Conservation (phyloP, 2,797 vertebrate genomes). For the Clangula hyemalis region DNA sequence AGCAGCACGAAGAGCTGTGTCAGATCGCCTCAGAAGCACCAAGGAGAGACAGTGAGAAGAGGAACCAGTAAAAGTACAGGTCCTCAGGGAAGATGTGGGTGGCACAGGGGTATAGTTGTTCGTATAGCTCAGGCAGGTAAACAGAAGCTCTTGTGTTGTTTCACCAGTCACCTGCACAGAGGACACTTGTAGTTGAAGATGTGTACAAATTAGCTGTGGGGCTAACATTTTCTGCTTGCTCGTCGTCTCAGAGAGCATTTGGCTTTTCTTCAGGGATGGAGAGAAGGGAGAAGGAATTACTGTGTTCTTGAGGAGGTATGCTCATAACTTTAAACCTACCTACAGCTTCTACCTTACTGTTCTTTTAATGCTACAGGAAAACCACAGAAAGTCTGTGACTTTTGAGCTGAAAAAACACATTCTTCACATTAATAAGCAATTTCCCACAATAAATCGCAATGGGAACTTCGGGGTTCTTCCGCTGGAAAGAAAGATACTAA, state of each 20-base stretch:
- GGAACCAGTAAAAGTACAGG: not conserved
- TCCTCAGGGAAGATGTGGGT: not conserved
- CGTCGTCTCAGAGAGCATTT: not conserved
- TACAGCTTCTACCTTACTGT: not conserved
- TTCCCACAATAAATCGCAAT: constrained; percentile 11
- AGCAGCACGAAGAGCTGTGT: not conserved
- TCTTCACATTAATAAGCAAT: not conserved
- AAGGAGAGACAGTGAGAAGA: not conserved
- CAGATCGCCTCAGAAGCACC: not conserved
- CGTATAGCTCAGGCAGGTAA: not conserved
- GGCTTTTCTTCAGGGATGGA: not conserved
- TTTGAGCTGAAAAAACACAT: constrained; percentile 7
- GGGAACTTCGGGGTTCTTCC: not conserved
- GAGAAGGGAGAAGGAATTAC: not conserved
- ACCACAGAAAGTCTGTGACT: not conserved
- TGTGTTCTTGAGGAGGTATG: not conserved
- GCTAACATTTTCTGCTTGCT: not conserved
- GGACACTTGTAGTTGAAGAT: not conserved
- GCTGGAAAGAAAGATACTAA: constrained; percentile 19
- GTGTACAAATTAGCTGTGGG: not conserved
- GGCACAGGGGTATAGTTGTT: not conserved
- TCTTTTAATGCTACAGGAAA: not conserved
- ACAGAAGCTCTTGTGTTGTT: not conserved
- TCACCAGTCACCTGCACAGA: not conserved
- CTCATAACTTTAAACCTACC: not conserved